phyloP scores from a whole-genome alignment of 2,888 invertebrate species.

The Galerucella nymphaeae region DNA sequence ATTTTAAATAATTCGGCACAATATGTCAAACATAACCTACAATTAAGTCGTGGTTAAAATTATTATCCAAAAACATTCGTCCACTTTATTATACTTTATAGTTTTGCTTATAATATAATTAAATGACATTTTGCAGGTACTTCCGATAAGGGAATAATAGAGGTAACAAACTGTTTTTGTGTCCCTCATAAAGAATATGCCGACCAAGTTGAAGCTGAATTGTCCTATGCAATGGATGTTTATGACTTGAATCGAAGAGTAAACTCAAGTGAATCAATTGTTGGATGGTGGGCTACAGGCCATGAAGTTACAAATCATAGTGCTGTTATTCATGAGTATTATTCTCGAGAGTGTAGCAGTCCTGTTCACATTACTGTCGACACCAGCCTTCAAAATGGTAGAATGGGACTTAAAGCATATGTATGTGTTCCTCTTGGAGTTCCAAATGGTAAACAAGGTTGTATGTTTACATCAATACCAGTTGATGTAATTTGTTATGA shows the following conservation, averaged over 20 bases:
- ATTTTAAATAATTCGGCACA: conserved; percentile 20
- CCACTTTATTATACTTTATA: background rate
- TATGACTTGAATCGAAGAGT: conserved; percentile 94
- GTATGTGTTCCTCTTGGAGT: conserved; percentile 94
- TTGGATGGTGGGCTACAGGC: conserved; percentile 99
- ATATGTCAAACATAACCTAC: conserved; percentile 44
- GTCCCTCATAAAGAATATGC: conserved; percentile 98
- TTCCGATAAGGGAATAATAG: conserved; percentile 91
- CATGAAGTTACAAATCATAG: conserved; percentile 97
- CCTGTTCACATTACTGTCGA: conserved; percentile 97
- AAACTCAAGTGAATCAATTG: conserved; percentile 92
- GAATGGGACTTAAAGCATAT: conserved; percentile 95
- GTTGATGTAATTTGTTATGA: conserved; percentile 91
- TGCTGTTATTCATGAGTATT: conserved; percentile 97
- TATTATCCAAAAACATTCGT: too few species aligned
- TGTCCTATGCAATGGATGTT: conserved; percentile 95
- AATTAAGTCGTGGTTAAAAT: conserved; percentile 1
- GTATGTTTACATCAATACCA: conserved; percentile 96
- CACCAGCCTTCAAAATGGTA: conserved; percentile 85
- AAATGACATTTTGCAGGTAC: conserved; percentile 71
- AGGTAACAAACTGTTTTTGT: conserved; percentile 98
- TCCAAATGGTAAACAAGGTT: conserved; percentile 91
- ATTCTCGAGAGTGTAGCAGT: conserved; percentile 91
- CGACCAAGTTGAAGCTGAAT: conserved; percentile 97
- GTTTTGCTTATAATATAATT: background rate